phyloP scores from a whole-genome alignment of 1,140 invertebrate species.

The Drosophila arizonae region DNA sequence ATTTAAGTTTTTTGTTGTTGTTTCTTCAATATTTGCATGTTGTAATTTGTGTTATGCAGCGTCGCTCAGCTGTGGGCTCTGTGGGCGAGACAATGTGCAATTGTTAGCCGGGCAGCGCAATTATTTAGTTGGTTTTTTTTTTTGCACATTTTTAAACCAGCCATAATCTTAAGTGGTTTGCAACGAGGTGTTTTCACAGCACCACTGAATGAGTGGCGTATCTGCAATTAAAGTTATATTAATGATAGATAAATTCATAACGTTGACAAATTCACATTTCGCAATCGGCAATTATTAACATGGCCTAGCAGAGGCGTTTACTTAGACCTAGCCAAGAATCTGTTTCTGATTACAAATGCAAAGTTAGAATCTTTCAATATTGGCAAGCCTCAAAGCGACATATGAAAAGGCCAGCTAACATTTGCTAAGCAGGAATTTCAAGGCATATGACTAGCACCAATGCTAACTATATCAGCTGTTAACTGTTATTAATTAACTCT shows the following conservation, averaged over 20 bases:
- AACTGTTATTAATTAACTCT: neutral
- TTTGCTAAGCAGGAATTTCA: neutral
- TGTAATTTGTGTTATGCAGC: conserved; percentile 52
- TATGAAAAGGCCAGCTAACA: neutral
- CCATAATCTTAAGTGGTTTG: conserved; percentile 16
- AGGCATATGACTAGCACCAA: neutral
- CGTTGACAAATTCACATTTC: conserved; percentile 28
- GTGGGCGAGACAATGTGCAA: conserved; percentile 49
- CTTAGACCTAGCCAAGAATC: conserved; percentile 1
- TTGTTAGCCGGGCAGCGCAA: conserved; percentile 39
- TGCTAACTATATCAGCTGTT: neutral
- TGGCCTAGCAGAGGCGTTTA: conserved; percentile 1
- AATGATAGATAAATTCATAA: conserved; percentile 28
- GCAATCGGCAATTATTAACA: conserved; percentile 25
- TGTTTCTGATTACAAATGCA: conserved; percentile 11
- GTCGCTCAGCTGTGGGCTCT: conserved; percentile 1
- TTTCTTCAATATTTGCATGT: conserved; percentile 53
- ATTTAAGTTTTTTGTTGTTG: conserved; percentile 5
- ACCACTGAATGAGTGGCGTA: conserved; percentile 24
- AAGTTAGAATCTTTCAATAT: neutral
- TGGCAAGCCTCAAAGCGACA: neutral
- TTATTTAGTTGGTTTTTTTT: conserved; percentile 22
- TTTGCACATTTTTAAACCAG: conserved; percentile 31
- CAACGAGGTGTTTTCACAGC: conserved; percentile 35
- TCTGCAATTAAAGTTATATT: conserved; percentile 32